Conservation (phyloP, 2,888 invertebrate genomes). For the Ichneumon xanthorius region DNA sequence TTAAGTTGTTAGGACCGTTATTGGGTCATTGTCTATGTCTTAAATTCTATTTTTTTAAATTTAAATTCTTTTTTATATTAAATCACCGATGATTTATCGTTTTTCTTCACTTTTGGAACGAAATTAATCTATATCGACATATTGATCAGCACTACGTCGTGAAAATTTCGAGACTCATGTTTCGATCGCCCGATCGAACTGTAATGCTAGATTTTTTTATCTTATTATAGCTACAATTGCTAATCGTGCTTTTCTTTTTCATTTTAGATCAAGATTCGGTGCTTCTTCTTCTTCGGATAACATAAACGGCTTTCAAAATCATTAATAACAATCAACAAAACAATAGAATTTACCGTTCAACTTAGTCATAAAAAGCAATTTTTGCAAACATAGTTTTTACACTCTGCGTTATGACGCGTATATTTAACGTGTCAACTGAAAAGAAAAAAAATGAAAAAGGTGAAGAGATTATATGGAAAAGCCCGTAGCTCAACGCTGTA, state of each 20-base stretch:
- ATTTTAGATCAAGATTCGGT: conserved; percentile 40
- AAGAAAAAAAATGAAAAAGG: conserved; percentile 16
- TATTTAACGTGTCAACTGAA: conserved; percentile 12
- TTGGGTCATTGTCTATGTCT: conserved; percentile 38
- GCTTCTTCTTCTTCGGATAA: conserved; percentile 10
- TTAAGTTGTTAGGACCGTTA: conserved; percentile 38
- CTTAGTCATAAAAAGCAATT: conserved; percentile 30
- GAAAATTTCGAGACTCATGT: neutral
- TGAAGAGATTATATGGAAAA: neutral
- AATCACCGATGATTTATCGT: conserved; percentile 39
- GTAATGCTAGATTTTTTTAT: conserved; percentile 3
- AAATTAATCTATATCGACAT: conserved; percentile 19
- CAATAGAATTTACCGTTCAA: conserved; percentile 45
- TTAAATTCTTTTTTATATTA: conserved; percentile 14
- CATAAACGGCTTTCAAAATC: conserved; percentile 46
- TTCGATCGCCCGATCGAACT: conserved; percentile 9
- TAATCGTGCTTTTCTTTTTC: conserved; percentile 32
- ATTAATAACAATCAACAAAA: conserved; percentile 62
- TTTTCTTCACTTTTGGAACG: neutral
- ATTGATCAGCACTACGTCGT: conserved; percentile 5
- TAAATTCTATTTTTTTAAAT: neutral
- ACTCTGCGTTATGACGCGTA: neutral
- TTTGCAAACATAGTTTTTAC: conserved; percentile 26
- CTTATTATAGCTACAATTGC: conserved; percentile 11
- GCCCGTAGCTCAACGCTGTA: neutral